Evolutionary conservation across 1,140 invertebrate genomes (phyloP), one percentile per base, ranked within the genome.

Genomic region (Caerostris extrusa): DNA sequence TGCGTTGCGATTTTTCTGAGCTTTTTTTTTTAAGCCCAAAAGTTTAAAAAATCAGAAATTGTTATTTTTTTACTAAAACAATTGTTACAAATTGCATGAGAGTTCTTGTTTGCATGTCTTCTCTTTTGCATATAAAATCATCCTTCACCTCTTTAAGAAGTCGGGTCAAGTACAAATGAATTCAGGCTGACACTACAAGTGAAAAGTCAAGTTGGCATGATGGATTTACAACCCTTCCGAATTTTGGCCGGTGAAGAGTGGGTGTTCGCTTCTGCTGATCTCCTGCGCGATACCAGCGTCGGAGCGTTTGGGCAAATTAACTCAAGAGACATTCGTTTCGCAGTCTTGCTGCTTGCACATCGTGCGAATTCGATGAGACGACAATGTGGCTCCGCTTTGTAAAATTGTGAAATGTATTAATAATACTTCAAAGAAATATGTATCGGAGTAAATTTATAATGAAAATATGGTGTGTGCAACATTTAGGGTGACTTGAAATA

Each of bases 221-320:
- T 77, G 71, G 50, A 77, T 77, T 77, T 77, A 77, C 71, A 77
- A 77, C 71, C 71, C 71, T 77, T 77, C 71, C 71, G 71, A 34
- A 14, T 77, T 5, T 8, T 34, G 2, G 12, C 50, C 8, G 53
- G 50, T 77, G 71, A 8, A 77, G 71, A 77, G 71, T 77, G 50
- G 71, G 71, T 77, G 71, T 34, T 77, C 71, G 53, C 61, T 67
- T 67, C 14, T 10, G 4, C 61, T 17, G 61, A 67, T 67, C 61
- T 67, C 2, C 17, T 6, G 61, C 12, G 34, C 34, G 34, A 34
- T 34, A 34, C 2, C 34, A 34, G 34, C 34, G 71, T 77, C 34
- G 34, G 71, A 53, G 19, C 34, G 71, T 77, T 50, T 50, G 71
- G 12, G 12, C 12, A 77, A 50, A 77, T 77, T 77, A 77, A 12